phyloP scores from a whole-genome alignment of 2,113 vertebrate species.

The Peromyscus maniculatus region DNA sequence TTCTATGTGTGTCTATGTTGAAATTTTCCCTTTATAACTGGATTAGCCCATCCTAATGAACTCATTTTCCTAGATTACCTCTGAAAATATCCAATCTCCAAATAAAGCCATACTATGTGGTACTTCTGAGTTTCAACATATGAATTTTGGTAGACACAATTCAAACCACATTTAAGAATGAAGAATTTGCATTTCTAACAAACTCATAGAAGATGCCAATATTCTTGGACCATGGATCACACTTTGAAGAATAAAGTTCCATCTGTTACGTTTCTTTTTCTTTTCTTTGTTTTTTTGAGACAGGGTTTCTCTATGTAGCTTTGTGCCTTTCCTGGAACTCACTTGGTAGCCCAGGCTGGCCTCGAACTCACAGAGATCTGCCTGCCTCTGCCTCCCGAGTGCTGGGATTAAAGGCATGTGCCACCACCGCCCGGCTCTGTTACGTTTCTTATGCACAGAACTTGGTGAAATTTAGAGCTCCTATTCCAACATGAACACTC shows the following conservation, averaged over 20 bases:
- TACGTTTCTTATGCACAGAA: neutral
- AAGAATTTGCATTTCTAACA: constrained; percentile 24
- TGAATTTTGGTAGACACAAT: neutral
- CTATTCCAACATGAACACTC: neutral
- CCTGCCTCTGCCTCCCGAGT: too few relatives aligned
- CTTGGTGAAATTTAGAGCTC: neutral
- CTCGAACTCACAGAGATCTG: too few relatives aligned
- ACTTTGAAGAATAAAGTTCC: neutral
- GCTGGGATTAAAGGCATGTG: too few relatives aligned
- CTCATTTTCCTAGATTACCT: neutral
- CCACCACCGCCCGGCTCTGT: too few relatives aligned
- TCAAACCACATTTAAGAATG: neutral
- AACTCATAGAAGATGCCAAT: neutral
- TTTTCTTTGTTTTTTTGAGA: too few relatives aligned
- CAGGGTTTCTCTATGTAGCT: too few relatives aligned
- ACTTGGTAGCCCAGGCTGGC: too few relatives aligned
- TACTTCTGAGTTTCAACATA: neutral
- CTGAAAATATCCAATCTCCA: neutral
- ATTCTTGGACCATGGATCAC: neutral
- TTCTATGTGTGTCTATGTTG: neutral
- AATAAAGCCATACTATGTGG: neutral
- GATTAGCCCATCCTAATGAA: neutral
- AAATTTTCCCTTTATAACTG: neutral
- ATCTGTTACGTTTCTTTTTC: neutral
- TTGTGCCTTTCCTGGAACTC: too few relatives aligned